Evolutionary conservation across 2,797 vertebrate genomes (phyloP), one percentile per base, ranked within the genome.

Genomic region (Bucorvus abyssinicus): DNA sequence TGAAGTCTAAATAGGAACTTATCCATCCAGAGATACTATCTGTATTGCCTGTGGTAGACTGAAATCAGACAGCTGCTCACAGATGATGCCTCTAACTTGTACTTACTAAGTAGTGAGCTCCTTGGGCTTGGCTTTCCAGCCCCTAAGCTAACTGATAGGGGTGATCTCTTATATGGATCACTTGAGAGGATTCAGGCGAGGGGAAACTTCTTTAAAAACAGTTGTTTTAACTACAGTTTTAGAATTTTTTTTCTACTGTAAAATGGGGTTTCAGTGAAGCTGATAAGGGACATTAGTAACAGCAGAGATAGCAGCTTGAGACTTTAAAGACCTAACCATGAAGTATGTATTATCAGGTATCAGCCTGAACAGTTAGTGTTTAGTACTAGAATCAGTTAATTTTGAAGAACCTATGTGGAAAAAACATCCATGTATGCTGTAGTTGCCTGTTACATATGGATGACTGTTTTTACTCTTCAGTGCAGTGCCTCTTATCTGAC

Each of bases 181-280:
- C 7, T 59, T 71, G 17, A 14, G 8, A 19, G 29, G 12, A n/a
- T 60, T 87, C 2, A 30, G 3, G 45, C 64, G 52, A 68, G 5
- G 7, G 17, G 5, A 45, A 7, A 34, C 2, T n/a, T 82, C 22
- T 63, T 12, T 68, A n/a, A 84, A 84, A 38, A 32, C 47, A 42
- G 6, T 61, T 67, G 13, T 4, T 81, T 60, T 63, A 70, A 74
- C 7, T 55, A 11, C 8, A 36, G 73, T 26, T 15, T 9, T n/a
- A n/a, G 12, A 2, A 0, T 6, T 14, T 1, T 64, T 21, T 89
- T 5, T 4, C 6, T 52, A 2, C 10, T 69, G 4, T 57, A 30
- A 86, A 80, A 52, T 50, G 12, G 5, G 6, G 3, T 29, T 90
- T 90, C 27, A 44, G 0, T 88, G 21, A 59, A 70, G n/a, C 16